A percentile compares a stretch with the other conserved stretches of the same genome.
Conservation (phyloP, 2,797 vertebrate genomes). For the Peromyscus melanophrys region DNA sequence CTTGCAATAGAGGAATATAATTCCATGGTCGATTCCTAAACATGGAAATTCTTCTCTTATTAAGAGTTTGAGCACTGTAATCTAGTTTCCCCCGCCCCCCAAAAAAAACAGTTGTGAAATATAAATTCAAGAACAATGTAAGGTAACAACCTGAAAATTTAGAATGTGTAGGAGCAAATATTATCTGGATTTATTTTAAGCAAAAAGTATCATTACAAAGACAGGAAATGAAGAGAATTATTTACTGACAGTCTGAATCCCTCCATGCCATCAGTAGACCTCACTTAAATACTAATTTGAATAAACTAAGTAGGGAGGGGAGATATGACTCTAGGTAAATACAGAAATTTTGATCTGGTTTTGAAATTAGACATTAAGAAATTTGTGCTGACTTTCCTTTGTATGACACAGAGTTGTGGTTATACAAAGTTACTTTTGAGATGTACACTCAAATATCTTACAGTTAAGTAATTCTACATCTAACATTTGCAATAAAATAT, state of each 20-base stretch:
- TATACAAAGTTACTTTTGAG: slow-evolving; percentile 37
- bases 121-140: background rate
- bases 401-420: background rate
- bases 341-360: slow-evolving; percentile 6
- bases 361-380: slow-evolving; percentile 35
- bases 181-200: background rate
- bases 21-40: background rate
- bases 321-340: background rate
- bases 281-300: slow-evolving; percentile 16
- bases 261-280: background rate
- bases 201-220: background rate
- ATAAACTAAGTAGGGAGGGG: background rate
- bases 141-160: background rate
- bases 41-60: background rate
- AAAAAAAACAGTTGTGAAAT: background rate
- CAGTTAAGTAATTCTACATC: background rate
- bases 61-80: background rate
- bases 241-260: background rate
- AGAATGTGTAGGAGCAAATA: background rate
- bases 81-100: background rate
- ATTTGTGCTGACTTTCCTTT: slow-evolving; percentile 1
- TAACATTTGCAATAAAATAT: slow-evolving; percentile 30
- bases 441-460: background rate
- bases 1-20: background rate
- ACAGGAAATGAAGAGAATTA: background rate